Evolutionary conservation across 2,888 invertebrate species (phyloP), one percentile per base, ranked within the genome.

Genomic region (Andrena marginata): DNA sequence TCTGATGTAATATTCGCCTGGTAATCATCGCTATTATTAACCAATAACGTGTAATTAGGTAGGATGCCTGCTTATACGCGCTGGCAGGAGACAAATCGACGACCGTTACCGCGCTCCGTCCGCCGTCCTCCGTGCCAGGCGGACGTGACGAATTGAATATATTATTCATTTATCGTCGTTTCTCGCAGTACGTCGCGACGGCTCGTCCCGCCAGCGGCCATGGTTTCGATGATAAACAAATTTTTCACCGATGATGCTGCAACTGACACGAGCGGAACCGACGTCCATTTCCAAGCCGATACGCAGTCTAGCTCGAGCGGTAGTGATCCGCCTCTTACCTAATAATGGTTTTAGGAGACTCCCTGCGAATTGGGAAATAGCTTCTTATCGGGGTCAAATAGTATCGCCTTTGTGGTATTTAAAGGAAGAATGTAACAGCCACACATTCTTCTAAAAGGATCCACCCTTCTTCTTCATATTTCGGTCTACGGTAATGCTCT

Each of bases 1-100:
- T 76, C 81, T 87, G 82, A 77, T 77, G 89, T 79, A 83, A 89
- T 20, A 56, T 85, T 81, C 83, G 74, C 77, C 74, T 65, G 70
- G 77, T 88, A 87, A 87, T 88, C 86, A 89, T 88, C 81, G 88
- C 81, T 81, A 87, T 88, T 89, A 89, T 89, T 89, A 85, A 89
- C 82, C 84, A 86, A 87, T 88, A 89, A 85, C 81, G 75, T 78
- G 85, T 83, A 88, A 88, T 88, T 89, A 88, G 83, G 84, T 78
- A 79, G 75, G 67, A 80, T 74, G 79, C 63, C 64, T 75, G 77
- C 59, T 68, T 82, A 78, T 64, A 56, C 68, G 73, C 51, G 56
- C 10, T 77, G 76, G 65, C 76, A 77, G 70, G 76, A 87, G 85
- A 87, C 88, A 88, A 89, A 88, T 87, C 78, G 67, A 80, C 70